Evolutionary conservation across 2,888 invertebrate species (phyloP), one percentile per base, ranked within the genome.

Genomic region (Eupithecia dodoneata): DNA sequence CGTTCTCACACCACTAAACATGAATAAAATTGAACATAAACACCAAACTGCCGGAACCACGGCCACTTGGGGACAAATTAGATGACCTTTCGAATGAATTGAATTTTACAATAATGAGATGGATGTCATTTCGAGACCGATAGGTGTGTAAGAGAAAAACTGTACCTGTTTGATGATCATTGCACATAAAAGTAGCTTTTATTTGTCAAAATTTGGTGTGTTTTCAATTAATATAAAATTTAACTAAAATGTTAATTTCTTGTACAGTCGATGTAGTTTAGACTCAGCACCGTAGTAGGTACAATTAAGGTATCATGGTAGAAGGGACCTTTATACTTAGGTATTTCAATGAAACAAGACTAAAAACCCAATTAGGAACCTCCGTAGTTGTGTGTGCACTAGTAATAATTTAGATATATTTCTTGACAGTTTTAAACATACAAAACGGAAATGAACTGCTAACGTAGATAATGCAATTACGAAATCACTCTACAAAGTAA

Each of bases 51-150:
- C 93, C 91, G 94, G 94, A 94, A 91, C 80, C 86, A 92, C 91
- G 94, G 88, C 91, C 90, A 90, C 92, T 93, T 93, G 89, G 82
- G 82, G 85, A 86, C 85, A 87, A 70, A 93, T 93, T 92, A 86
- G 85, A 86, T 83, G 84, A 82, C 86, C 86, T 88, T 85, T 87
- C 90, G 90, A 92, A 91, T 90, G 90, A 91, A 88, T 90, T 75
- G 72, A 70, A 70, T 70, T 70, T 70, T 70, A 47, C 30, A 18
- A 70, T 45, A 69, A 69, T 45, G 69, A 47, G n/a, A 70, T 69
- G 67, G 30, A 47, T 74, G 45, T 45, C 55, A 69, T 59, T 44
- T 13, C 3, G 47, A 30, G 42, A 66, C 7, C 15, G 6, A 70
- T n/a, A n/a, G 10, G 47, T 13, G 70, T 67, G 44, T 30, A 70